Evolutionary conservation across 30 jellyfish, hydroid and myxozoan genomes (phyloP), one percentile per base, ranked within the genome.

Genomic region (Catostylus mosaicus): DNA sequence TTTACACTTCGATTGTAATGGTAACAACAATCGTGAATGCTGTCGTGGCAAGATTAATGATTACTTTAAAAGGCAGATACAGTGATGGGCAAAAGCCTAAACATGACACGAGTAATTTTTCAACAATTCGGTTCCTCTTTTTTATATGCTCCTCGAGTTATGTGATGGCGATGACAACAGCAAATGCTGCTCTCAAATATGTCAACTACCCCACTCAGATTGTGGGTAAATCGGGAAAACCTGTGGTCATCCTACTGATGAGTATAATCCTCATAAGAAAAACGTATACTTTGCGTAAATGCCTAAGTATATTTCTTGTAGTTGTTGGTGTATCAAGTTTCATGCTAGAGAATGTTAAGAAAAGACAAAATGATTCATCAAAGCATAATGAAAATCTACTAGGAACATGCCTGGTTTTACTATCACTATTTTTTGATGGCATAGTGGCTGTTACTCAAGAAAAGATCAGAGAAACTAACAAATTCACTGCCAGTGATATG

Each of bases 121-220:
- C 71, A 23, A n/a, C n/a, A n/a, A n/a, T n/a, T n/a, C n/a, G n/a
- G n/a, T n/a, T n/a, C n/a, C n/a, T 82, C 60, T 35, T 67, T 24
- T 19, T 89, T 57, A 36, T 38, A 26, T 89, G 97, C 78, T 57
- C 87, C 10, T 20, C 67, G 5, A 59, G 76, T 35, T 69, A 83
- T 36, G 82, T 83, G 23, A 37, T 46, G 81, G 56, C 91, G 24
- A 77, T 82, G 97, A 31, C 75, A 80, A 32, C 82, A 20, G 80
- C 97, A 2, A 78, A 69, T 64, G 87, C 91, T 1, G 83, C 97
- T 30, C 61, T 89, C 62, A 61, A 37, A 19, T 80, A 89, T 61
- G 76, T 89, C 0, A 82, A 66, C 37, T 89, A 89, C 64, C 97
- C 97, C 2, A 83, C 93, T 19, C 97, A 89, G 71, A 82, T 89